Evolutionary conservation across 2,797 vertebrate species (phyloP).

Genomic region (Enteromius paludinosus): DNA sequence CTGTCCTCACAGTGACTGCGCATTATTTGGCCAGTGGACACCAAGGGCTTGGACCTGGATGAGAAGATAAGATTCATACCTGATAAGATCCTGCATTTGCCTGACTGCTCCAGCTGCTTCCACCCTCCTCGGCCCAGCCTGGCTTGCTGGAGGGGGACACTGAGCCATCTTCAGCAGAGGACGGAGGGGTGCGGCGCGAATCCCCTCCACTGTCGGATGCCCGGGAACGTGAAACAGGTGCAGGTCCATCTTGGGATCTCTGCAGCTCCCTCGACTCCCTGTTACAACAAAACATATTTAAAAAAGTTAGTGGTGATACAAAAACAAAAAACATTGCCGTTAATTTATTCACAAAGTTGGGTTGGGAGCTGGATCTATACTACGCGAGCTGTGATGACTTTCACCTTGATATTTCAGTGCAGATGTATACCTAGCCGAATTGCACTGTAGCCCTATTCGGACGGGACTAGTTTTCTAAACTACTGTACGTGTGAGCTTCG

Average conservation of each 20-base stretch:
- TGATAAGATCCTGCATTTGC: constrained; percentile 79
- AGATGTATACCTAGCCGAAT: too few species aligned
- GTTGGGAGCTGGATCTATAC: too few species aligned
- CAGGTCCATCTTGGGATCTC: constrained; percentile 73
- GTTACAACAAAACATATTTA: not conserved
- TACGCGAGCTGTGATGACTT: too few species aligned
- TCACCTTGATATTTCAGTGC: too few species aligned
- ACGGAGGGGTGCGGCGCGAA: constrained; percentile 75
- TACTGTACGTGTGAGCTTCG: too few species aligned
- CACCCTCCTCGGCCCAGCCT: constrained; percentile 85
- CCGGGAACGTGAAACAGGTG: constrained; percentile 69
- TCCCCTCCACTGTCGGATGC: constrained; percentile 76
- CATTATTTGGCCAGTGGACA: constrained; percentile 3
- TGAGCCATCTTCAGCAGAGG: constrained; percentile 75
- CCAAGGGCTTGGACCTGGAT: not conserved
- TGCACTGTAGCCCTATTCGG: too few species aligned
- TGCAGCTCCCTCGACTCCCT: constrained; percentile 70
- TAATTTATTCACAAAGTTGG: too few species aligned
- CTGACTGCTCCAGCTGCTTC: constrained; percentile 75
- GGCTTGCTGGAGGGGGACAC: constrained; percentile 82
- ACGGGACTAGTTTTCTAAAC: too few species aligned
- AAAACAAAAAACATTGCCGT: too few species aligned
- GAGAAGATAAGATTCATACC: constrained; percentile 69
- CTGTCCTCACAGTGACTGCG: constrained; percentile 38
- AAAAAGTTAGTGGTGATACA: not conserved